A percentile compares a stretch with the other conserved stretches of the same genome.
These are phyloP conservation scores for Laticauda laticaudata DNA, from an alignment of 2,113 vertebrate genomes.

Conservation along the genomic window DNA sequence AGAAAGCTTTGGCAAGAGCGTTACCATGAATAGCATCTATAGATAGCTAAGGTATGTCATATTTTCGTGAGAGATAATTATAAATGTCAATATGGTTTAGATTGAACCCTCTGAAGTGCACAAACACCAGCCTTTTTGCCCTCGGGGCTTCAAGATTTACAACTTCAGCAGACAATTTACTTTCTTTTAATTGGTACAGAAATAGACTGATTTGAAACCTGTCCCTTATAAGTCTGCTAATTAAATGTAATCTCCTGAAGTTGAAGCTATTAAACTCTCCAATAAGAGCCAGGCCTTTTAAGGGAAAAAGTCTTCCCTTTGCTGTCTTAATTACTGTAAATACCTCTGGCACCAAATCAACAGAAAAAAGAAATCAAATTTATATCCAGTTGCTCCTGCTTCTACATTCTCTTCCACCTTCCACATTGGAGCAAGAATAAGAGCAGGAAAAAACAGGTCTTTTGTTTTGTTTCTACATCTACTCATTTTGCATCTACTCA, in stretches of 20 bases:
- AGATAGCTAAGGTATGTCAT: not conserved
- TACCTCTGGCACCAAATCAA: not conserved
- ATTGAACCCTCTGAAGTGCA: not conserved
- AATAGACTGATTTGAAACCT: not conserved
- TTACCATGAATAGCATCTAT: not conserved
- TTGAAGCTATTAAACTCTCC: conserved; percentile 4
- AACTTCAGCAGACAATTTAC: not conserved
- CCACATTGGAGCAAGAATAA: not conserved
- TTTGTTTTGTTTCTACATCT: not conserved
- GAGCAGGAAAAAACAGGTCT: not conserved
- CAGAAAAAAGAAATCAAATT: not conserved
- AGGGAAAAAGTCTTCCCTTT: not conserved
- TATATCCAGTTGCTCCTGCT: not conserved
- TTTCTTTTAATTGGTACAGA: not conserved
- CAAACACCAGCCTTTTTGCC: not conserved
- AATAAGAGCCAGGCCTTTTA: not conserved
- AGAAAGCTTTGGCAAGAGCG: not conserved
- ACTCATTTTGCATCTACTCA: not conserved
- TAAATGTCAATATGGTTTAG: not conserved
- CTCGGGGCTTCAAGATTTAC: not conserved
- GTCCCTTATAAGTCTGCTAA: not conserved
- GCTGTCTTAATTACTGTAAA: not conserved
- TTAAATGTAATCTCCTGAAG: not conserved
- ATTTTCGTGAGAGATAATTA: not conserved
- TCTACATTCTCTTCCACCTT: not conserved